phyloP scores from a whole-genome alignment of 2,888 invertebrate species.

The Acanthoscelides obtectus region DNA sequence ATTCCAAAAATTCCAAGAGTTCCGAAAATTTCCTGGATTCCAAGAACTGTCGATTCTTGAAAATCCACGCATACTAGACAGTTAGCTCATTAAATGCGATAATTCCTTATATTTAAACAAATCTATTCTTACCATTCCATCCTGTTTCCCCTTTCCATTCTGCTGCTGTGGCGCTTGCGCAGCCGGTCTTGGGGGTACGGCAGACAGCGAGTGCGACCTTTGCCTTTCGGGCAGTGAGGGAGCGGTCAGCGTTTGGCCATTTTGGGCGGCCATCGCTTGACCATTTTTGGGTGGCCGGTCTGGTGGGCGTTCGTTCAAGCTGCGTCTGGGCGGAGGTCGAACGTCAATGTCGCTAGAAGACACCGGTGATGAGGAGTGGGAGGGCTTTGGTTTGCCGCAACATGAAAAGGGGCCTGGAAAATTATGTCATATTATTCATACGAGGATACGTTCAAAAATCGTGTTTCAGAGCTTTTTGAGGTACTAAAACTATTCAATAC shows the following conservation, averaged over 20 bases:
- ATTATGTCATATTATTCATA: too few relatives aligned
- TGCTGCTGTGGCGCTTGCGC: background rate
- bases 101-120: too few relatives aligned
- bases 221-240: conserved; percentile 49
- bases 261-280: conserved; percentile 42
- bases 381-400: background rate
- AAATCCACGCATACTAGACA: too few relatives aligned
- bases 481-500: too few relatives aligned
- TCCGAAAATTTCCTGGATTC: too few relatives aligned
- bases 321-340: conserved; percentile 61
- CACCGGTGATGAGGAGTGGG: background rate
- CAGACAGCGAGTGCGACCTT: conserved; percentile 53
- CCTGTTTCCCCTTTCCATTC: background rate
- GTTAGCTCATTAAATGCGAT: too few relatives aligned
- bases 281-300: conserved; percentile 62
- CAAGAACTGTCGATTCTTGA: too few relatives aligned
- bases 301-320: conserved; percentile 58
- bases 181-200: background rate
- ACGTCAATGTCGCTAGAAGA: conserved; percentile 32
- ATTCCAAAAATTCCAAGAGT: too few relatives aligned
- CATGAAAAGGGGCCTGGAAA: background rate
- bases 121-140: background rate
- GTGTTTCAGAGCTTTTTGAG: too few relatives aligned
- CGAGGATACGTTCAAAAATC: background rate
- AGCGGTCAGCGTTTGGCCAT: conserved; percentile 29